A percentile compares a stretch with the other conserved stretches of the same genome.
Conservation (phyloP, 2,888 invertebrate species). For the Tenthredo mesomela region DNA sequence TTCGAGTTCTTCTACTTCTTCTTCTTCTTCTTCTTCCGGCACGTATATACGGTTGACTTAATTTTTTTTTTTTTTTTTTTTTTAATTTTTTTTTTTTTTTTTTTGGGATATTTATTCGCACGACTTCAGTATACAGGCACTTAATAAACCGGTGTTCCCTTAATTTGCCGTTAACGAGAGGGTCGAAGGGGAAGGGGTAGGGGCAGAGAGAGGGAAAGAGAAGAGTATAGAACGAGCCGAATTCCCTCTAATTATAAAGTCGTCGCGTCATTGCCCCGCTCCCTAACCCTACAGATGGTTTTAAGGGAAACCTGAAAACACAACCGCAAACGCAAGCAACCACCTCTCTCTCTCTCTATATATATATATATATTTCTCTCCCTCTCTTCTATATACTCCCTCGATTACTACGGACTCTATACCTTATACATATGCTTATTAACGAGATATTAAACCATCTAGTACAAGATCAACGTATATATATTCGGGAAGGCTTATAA, state of each 20-base stretch:
- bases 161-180: conserved; percentile 46
- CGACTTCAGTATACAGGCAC: conserved; percentile 21
- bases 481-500: background rate
- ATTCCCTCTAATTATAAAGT: conserved; percentile 48
- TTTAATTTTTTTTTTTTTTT: too few relatives aligned
- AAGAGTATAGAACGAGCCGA: conserved; percentile 37
- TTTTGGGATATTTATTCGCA: conserved; percentile 8
- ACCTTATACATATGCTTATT: background rate
- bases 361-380: background rate
- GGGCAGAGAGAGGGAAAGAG: background rate
- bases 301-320: conserved; percentile 34
- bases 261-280: conserved; percentile 46
- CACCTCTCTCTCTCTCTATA: background rate
- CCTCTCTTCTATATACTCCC: background rate
- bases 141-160: conserved; percentile 49
- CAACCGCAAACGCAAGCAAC: conserved; percentile 34
- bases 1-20: background rate
- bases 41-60: background rate
- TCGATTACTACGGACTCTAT: background rate
- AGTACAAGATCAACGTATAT: background rate
- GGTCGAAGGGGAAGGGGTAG: background rate
- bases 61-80: background rate
- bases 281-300: conserved; percentile 30
- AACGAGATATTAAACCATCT: background rate
- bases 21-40: background rate